phyloP scores from a whole-genome alignment of 1,140 invertebrate species.

The Drosophila melanogaster region Release_6_plus_ISO1_MT NT_033779.5:14763001-14763500 shows the following conservation, averaged over 20 bases:
- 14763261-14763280: conserved; percentile 54
- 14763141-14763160: not conserved
- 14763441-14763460: conserved; percentile 69
- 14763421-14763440: conserved; percentile 71
- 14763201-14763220: conserved; percentile 53
- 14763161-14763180: conserved; percentile 22
- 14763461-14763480: conserved; percentile 69
- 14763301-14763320: conserved; percentile 62
- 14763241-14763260: conserved; percentile 62
- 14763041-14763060: conserved; percentile 38
- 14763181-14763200: conserved; percentile 56
- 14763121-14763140: not conserved
- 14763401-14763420: conserved; percentile 59
- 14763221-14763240: conserved; percentile 68
- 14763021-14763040: conserved; percentile 62
- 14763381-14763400: conserved; percentile 65
- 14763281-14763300: conserved; percentile 66
- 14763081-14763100: not conserved
- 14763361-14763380: conserved; percentile 65
- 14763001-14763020: conserved; percentile 63
- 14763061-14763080: conserved; percentile 3
- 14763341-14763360: conserved; percentile 62
- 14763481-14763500: conserved; percentile 35
- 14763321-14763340: conserved; percentile 59
- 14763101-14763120: not conserved